phyloP scores from a whole-genome alignment of 2,888 invertebrate genomes.

The Eristalis arbustorum region DNA sequence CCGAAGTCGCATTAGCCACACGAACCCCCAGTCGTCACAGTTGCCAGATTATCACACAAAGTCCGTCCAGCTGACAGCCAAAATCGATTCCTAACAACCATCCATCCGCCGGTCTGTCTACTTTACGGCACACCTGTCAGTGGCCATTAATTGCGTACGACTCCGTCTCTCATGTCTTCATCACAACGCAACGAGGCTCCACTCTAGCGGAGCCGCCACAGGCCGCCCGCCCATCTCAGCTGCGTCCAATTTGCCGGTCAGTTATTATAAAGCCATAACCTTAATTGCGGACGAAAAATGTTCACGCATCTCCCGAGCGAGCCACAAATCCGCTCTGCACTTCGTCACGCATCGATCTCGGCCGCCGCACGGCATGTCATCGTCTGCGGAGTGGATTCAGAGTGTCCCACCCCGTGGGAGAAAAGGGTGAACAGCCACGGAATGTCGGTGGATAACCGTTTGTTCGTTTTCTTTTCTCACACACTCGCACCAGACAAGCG shows the following conservation, averaged over 20 bases:
- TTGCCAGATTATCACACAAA: not conserved
- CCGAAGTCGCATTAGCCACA: too few relatives aligned
- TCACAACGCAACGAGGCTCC: slow-evolving; percentile 9
- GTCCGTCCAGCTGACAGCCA: not conserved
- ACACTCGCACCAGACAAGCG: slow-evolving; percentile 9
- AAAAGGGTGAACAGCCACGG: slow-evolving; percentile 13
- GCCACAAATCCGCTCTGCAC: not conserved
- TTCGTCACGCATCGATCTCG: not conserved
- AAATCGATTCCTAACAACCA: not conserved
- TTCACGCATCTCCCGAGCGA: slow-evolving; percentile 20
- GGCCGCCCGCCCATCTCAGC: not conserved
- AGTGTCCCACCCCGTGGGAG: not conserved
- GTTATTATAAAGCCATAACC: slow-evolving; percentile 50
- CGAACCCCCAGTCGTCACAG: not conserved
- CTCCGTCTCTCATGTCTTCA: slow-evolving; percentile 28
- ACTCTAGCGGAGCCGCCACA: not conserved
- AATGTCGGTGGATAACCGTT: not conserved
- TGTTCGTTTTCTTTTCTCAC: not conserved
- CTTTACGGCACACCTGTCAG: not conserved
- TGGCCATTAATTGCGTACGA: not conserved
- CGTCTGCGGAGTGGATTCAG: not conserved
- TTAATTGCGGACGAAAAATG: slow-evolving; percentile 27
- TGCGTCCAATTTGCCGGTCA: slow-evolving; percentile 24
- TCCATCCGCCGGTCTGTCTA: not conserved
- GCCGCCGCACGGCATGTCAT: not conserved